Evolutionary conservation across 1,140 invertebrate species (phyloP).

Genomic region (Solenopsis fugax): DNA sequence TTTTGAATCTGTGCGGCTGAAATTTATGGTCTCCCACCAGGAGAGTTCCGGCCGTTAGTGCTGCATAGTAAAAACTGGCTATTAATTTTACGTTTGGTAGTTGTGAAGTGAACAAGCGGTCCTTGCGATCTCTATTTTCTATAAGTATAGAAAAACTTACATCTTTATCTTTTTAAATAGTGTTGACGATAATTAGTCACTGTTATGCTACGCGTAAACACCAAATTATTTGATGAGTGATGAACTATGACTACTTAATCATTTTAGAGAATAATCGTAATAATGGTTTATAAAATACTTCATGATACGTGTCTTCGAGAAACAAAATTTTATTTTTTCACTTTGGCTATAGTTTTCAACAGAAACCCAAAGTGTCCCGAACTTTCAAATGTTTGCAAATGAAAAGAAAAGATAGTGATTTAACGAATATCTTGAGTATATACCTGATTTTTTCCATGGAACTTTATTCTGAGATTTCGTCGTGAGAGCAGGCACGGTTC

Average conservation of each 20-base stretch:
- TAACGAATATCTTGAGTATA: not conserved
- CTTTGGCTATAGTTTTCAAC: not conserved
- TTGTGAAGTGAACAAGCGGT: constrained; percentile 34
- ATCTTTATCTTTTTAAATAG: not conserved
- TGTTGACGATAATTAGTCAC: not conserved
- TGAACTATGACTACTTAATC: not conserved
- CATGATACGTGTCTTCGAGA: not conserved
- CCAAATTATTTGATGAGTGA: not conserved
- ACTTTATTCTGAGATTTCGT: not conserved
- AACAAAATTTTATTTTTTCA: not conserved
- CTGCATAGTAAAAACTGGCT: constrained; percentile 75
- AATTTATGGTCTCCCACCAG: constrained; percentile 85
- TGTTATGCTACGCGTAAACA: not conserved
- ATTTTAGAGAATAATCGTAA: not conserved
- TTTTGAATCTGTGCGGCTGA: constrained; percentile 85
- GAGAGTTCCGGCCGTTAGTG: constrained; percentile 66
- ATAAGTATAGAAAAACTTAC: constrained; percentile 15
- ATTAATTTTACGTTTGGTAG: constrained; percentile 81
- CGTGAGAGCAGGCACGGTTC: not conserved
- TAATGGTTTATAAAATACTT: not conserved
- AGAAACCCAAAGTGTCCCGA: not conserved
- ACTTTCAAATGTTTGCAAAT: not conserved
- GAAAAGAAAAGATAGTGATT: not conserved
- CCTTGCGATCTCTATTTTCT: constrained; percentile 7
- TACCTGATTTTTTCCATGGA: constrained; percentile 29